These are phyloP conservation scores for Germaria angustata DNA, from an alignment of 2,888 invertebrate genomes.

Conservation along the genomic window DNA sequence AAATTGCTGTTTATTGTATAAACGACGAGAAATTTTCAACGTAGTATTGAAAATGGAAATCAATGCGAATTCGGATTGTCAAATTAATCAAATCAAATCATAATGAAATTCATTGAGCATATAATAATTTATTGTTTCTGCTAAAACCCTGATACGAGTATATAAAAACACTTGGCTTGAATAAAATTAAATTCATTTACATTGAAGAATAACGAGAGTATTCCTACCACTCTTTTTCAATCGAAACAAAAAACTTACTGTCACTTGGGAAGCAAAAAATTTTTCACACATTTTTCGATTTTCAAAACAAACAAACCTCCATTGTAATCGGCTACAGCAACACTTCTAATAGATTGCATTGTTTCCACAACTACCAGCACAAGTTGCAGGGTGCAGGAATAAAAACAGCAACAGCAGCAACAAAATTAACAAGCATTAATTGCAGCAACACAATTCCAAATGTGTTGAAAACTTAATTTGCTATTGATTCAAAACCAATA, in stretches of 20 bases:
- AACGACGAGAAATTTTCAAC: background rate
- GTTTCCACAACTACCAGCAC: slow-evolving; percentile 39
- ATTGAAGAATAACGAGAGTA: too few species aligned
- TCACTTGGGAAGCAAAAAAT: too few species aligned
- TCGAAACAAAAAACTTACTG: too few species aligned
- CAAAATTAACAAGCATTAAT: slow-evolving; percentile 4
- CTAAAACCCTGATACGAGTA: too few species aligned
- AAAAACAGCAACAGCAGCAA: background rate
- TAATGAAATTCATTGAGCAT: background rate
- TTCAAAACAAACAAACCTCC: slow-evolving; percentile 18
- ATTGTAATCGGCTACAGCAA: background rate
- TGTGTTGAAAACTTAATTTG: slow-evolving; percentile 46
- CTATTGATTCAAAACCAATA: slow-evolving; percentile 15
- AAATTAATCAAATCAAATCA: background rate
- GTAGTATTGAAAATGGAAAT: background rate
- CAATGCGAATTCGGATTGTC: background rate
- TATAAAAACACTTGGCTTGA: too few species aligned
- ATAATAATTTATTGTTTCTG: background rate
- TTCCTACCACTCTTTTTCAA: too few species aligned
- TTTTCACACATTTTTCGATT: slow-evolving; percentile 36
- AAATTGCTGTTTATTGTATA: too few species aligned
- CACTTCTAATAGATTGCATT: slow-evolving; percentile 20
- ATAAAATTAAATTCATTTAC: too few species aligned
- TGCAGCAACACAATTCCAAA: slow-evolving; percentile 17
- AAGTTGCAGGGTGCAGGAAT: slow-evolving; percentile 7